Percentiles rank a stretch among this genome's conserved stretches.
Conservation (phyloP, 2,797 vertebrate genomes). For the Siniperca scherzeri region DNA sequence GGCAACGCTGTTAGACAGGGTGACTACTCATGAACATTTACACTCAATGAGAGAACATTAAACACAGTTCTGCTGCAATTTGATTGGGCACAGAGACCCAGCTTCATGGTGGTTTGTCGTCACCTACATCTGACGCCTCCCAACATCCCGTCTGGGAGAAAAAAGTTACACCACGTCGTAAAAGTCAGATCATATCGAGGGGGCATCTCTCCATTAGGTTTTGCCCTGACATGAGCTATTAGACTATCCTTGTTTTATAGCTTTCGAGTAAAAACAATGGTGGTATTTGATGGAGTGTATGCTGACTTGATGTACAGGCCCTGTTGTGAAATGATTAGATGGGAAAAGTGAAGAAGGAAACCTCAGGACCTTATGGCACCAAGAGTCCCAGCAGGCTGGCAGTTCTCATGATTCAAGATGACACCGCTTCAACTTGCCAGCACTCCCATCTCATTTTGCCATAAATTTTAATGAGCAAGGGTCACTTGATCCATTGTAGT, state of each 20-base stretch:
- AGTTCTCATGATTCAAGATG: conserved; percentile 67
- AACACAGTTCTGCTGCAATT: conserved; percentile 39
- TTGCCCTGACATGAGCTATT: conserved; percentile 38
- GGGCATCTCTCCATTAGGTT: conserved; percentile 34
- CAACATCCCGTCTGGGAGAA: conserved; percentile 44
- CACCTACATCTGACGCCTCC: conserved; percentile 54
- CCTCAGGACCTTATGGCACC: conserved; percentile 74
- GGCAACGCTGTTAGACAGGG: conserved; percentile 58
- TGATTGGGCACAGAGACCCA: conserved; percentile 50
- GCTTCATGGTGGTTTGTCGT: conserved; percentile 76
- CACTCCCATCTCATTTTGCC: conserved; percentile 52
- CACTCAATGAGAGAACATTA: conserved; percentile 61
- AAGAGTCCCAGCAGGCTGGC: conserved; percentile 55
- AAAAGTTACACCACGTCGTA: conserved; percentile 50
- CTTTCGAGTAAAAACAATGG: conserved; percentile 57
- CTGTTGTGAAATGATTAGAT: conserved; percentile 54
- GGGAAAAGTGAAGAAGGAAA: conserved; percentile 57
- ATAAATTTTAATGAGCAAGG: conserved; percentile 68
- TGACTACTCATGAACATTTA: conserved; percentile 58
- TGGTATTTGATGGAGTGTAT: conserved; percentile 29
- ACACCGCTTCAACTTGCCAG: conserved; percentile 66
- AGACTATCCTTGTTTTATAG: conserved; percentile 45
- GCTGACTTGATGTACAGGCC: conserved; percentile 46
- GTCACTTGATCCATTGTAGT: conserved; percentile 58
- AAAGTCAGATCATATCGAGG: conserved; percentile 56